Evolutionary conservation across 2,888 invertebrate species (phyloP), one percentile per base, ranked within the genome.

Genomic region (Malthinus flaveolus): DNA sequence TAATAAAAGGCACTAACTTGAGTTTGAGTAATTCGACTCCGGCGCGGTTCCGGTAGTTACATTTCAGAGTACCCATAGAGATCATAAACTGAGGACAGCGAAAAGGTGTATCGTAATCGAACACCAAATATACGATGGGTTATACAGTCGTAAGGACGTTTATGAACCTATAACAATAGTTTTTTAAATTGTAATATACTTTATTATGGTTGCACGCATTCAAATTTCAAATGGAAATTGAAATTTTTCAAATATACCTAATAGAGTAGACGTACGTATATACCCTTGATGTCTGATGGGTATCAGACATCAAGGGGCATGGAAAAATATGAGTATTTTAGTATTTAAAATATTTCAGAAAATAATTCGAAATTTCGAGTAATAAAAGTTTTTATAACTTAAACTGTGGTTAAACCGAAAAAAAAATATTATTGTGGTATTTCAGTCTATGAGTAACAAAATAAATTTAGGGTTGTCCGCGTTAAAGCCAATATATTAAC

Each of bases 41-140:
- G 71, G 68, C 67, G 68, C 67, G 72, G 74, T 74, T 74, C 72
- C 74, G 73, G 73, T 72, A 73, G 74, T 75, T 72, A 71, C 63
- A 66, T 23, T 63, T 64, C 67, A 68, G 65, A 68, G 71, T 68
- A 72, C 73, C 72, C 70, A 66, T 63, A 52, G 23, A 23, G 61
- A 67, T 66, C 70, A 70, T 73, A 73, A 74, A 73, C 68, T 68
- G 67, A 59, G 68, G 70, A 73, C 71, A 71, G 59, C 69, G 68
- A 68, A 71, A 72, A 71, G 72, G 70, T 68, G 70, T 67, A 71
- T 58, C 65, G 67, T 59, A 68, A 71, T 66, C 64, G 63, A 59
- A 67, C 61, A 64, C 67, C 66, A 64, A 66, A 23, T 23, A 23
- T 62, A 65, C 71, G 68, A 70, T 70, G 71, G 67, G 68, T 67